Percentiles rank a stretch among this genome's conserved stretches.
Evolutionary conservation across 2,888 invertebrate species (phyloP).

Genomic region (Sinopyrophorus schimmeli): DNA sequence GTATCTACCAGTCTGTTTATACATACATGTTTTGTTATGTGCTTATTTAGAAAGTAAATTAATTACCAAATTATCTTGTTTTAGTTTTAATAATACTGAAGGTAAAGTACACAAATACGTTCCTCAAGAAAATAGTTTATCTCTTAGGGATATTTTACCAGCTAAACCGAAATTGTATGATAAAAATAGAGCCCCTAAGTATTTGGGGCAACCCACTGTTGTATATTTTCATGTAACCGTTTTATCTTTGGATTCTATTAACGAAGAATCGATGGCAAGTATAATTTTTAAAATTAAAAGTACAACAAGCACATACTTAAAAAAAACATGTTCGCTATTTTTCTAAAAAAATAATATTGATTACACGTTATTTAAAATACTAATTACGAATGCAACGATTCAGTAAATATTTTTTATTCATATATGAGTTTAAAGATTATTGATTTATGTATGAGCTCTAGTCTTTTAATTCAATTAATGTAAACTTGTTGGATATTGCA

Average conservation of each 20-base stretch:
- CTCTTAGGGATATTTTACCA: slow-evolving; percentile 83
- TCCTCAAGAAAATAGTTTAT: slow-evolving; percentile 66
- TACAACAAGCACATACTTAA: too few relatives aligned
- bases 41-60: slow-evolving; percentile 33
- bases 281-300: too few relatives aligned
- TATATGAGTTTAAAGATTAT: too few relatives aligned
- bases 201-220: slow-evolving; percentile 81
- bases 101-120: slow-evolving; percentile 38
- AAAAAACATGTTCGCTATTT: too few relatives aligned
- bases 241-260: slow-evolving; percentile 89
- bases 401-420: too few relatives aligned
- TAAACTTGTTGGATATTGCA: too few relatives aligned
- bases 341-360: too few relatives aligned
- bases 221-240: slow-evolving; percentile 92
- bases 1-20: slow-evolving; percentile 35
- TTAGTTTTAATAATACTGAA: slow-evolving; percentile 20
- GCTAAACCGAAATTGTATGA: slow-evolving; percentile 84
- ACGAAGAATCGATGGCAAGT: slow-evolving; percentile 90
- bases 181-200: slow-evolving; percentile 86
- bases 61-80: slow-evolving; percentile 19
- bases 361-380: too few relatives aligned
- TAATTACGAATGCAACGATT: too few relatives aligned
- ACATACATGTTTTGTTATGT: slow-evolving; percentile 34
- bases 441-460: too few relatives aligned
- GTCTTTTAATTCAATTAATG: too few relatives aligned